Percentiles rank a stretch among this genome's conserved stretches.
Conservation (phyloP, 2,797 vertebrate species). For the Menidia menidia region DNA sequence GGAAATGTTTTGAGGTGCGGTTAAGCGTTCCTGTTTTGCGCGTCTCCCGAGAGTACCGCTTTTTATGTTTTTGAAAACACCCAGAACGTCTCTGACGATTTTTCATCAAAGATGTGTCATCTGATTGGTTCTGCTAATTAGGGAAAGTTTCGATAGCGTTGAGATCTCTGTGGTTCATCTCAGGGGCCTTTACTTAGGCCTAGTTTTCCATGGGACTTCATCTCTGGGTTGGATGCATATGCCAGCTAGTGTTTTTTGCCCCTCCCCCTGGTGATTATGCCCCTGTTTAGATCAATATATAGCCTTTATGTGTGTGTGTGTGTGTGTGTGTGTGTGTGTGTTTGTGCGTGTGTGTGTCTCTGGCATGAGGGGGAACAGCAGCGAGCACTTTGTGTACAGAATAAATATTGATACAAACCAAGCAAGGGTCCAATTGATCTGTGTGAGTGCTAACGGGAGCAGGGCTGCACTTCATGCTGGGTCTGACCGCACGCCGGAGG, state of each 20-base stretch:
- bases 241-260: conserved; percentile 62
- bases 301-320: conserved; percentile 44
- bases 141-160: conserved; percentile 46
- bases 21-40: conserved; percentile 39
- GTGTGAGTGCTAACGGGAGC: conserved; percentile 57
- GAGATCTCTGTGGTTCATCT: conserved; percentile 52
- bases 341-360: conserved; percentile 52
- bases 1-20: conserved; percentile 40
- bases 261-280: conserved; percentile 69
- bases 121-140: conserved; percentile 62
- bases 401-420: conserved; percentile 87
- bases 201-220: conserved; percentile 68
- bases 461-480: conserved; percentile 33
- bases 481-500: conserved; percentile 41
- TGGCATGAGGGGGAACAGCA: conserved; percentile 68
- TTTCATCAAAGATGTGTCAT: conserved; percentile 41
- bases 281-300: conserved; percentile 78
- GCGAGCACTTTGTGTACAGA: conserved; percentile 77
- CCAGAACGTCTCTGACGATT: conserved; percentile 39
- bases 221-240: conserved; percentile 69
- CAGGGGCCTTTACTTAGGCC: conserved; percentile 55
- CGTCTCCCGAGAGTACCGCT: conserved; percentile 30
- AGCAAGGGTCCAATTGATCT: conserved; percentile 82
- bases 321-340: conserved; percentile 31
- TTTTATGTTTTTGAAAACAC: conserved; percentile 50